phyloP scores from a whole-genome alignment of 2,888 invertebrate species.

The Druceiella hillmani region DNA sequence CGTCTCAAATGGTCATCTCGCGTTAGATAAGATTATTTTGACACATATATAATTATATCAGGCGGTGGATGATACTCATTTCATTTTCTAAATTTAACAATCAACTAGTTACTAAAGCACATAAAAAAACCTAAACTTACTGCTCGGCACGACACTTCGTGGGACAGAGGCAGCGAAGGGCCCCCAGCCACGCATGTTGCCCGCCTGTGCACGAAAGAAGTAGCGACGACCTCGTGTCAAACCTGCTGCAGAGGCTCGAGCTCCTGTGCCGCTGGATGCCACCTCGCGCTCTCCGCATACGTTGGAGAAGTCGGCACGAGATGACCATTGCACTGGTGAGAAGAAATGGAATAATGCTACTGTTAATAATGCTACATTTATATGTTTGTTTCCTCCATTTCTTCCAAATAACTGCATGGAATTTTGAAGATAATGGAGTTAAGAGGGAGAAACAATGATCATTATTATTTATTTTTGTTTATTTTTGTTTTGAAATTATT shows the following conservation, averaged over 20 bases:
- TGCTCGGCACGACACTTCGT: slow-evolving; percentile 82
- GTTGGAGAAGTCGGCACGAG: slow-evolving; percentile 74
- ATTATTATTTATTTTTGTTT: too few species aligned
- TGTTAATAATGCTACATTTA: too few species aligned
- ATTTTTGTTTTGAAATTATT: too few species aligned
- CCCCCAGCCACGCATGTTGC: slow-evolving; percentile 91
- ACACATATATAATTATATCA: too few species aligned
- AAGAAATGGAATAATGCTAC: too few species aligned
- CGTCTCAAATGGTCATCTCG: too few species aligned
- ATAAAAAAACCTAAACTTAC: slow-evolving; percentile 59
- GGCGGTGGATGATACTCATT: too few species aligned
- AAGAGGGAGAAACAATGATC: too few species aligned
- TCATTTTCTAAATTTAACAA: not conserved
- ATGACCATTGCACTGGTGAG: slow-evolving; percentile 95
- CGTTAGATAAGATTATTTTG: too few species aligned
- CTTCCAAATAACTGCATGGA: too few species aligned
- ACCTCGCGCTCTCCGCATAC: slow-evolving; percentile 78
- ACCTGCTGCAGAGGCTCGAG: slow-evolving; percentile 52
- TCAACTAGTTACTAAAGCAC: not conserved
- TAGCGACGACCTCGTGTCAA: slow-evolving; percentile 82
- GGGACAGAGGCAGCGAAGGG: slow-evolving; percentile 71
- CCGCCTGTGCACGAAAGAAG: slow-evolving; percentile 87
- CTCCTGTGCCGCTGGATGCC: slow-evolving; percentile 37
- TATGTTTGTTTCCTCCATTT: too few species aligned
- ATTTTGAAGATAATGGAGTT: too few species aligned